Evolutionary conservation across 2,113 vertebrate genomes (phyloP).

Genomic region (Ifrita kowaldi): DNA sequence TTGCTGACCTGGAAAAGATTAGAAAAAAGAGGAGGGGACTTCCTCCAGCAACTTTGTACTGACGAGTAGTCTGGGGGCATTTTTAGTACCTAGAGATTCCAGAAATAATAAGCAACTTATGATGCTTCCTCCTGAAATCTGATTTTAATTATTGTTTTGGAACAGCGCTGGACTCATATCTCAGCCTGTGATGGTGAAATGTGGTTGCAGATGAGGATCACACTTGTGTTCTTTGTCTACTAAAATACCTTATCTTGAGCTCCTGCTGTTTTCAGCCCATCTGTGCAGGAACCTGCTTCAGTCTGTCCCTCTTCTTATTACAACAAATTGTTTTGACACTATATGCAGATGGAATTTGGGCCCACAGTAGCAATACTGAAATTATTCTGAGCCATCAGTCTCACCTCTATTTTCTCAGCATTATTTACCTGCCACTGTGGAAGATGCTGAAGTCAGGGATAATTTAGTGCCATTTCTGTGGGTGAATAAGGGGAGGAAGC

Average conservation of each 20-base stretch:
- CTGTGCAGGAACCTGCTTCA: not conserved
- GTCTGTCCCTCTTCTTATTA: not conserved
- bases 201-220: not conserved
- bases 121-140: constrained; percentile 10
- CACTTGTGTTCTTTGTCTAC: not conserved
- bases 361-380: not conserved
- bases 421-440: not conserved
- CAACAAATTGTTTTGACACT: not conserved
- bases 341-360: not conserved
- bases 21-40: not conserved
- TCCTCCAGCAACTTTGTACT: not conserved
- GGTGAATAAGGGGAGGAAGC: not conserved
- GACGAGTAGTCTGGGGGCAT: not conserved
- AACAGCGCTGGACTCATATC: not conserved
- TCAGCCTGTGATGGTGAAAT: not conserved
- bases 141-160: constrained; percentile 37
- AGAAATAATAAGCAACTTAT: constrained; percentile 45
- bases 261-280: not conserved
- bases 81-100: constrained; percentile 36
- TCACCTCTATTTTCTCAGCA: not conserved
- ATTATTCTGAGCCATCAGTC: not conserved
- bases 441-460: not conserved
- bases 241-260: not conserved
- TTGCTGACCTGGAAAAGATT: constrained; percentile 22
- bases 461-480: not conserved